Evolutionary conservation across 2,113 vertebrate genomes (phyloP).

Genomic region (Brachyhypopomus gauderio): DNA sequence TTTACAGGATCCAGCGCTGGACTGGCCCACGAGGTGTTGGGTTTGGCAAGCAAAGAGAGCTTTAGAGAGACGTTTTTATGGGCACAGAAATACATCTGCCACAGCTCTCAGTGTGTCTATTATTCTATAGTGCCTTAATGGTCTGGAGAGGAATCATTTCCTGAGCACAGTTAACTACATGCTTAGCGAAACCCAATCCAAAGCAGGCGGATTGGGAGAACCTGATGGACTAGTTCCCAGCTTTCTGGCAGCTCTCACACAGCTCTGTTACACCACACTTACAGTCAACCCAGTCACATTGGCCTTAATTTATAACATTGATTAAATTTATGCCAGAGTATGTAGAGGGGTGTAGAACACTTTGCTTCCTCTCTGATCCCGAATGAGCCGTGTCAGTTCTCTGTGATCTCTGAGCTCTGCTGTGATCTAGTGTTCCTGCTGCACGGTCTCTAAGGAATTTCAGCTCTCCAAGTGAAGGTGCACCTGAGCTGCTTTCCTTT

Average conservation of each 20-base stretch:
- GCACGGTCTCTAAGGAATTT: not conserved
- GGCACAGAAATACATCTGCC: constrained; percentile 57
- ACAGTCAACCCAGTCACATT: constrained; percentile 47
- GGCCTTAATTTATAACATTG: constrained; percentile 55
- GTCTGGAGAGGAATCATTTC: constrained; percentile 58
- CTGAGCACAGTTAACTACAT: constrained; percentile 54
- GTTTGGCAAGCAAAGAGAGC: constrained; percentile 56
- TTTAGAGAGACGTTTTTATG: constrained; percentile 58
- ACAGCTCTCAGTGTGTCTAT: constrained; percentile 55
- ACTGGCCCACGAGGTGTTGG: constrained; percentile 56
- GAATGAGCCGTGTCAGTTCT: constrained; percentile 30
- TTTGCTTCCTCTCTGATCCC: constrained; percentile 40
- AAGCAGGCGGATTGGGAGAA: constrained; percentile 47
- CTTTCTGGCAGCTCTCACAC: constrained; percentile 47
- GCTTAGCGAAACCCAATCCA: constrained; percentile 51
- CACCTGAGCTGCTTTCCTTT: not conserved
- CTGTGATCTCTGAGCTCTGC: constrained; percentile 33
- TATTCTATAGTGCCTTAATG: constrained; percentile 58
- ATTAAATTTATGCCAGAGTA: constrained; percentile 50
- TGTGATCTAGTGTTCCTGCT: not conserved
- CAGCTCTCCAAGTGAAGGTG: not conserved
- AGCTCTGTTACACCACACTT: constrained; percentile 51
- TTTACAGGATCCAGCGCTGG: constrained; percentile 47
- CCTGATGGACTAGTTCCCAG: constrained; percentile 58
- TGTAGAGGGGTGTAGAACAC: constrained; percentile 20